Percentiles rank a stretch among this genome's conserved stretches.
Evolutionary conservation across 2,113 vertebrate genomes (phyloP).

Genomic region (Onychorhynchus coronatus): DNA sequence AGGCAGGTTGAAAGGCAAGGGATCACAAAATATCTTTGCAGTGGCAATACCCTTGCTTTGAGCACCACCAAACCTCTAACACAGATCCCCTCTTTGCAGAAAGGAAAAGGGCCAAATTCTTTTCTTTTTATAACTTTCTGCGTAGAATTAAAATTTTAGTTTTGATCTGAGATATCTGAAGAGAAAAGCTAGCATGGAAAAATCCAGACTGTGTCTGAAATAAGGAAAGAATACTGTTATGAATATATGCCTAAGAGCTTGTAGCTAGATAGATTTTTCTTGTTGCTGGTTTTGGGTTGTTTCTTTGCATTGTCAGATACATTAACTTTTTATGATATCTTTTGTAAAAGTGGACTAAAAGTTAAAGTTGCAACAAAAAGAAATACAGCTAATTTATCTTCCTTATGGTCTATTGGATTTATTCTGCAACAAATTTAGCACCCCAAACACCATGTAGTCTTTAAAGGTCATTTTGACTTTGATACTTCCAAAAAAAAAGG

Average conservation of each 20-base stretch:
- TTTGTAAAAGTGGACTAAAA: constrained; percentile 19
- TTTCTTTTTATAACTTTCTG: not conserved
- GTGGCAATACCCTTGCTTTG: not conserved
- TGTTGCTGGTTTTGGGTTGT: not conserved
- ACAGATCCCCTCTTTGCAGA: not conserved
- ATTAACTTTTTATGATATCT: not conserved
- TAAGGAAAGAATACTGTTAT: not conserved
- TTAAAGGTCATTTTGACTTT: constrained; percentile 22
- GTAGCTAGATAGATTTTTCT: not conserved
- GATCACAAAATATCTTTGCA: not conserved
- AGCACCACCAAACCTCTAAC: not conserved
- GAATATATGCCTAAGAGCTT: not conserved
- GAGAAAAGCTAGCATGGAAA: not conserved
- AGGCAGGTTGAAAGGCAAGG: not conserved
- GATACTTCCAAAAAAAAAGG: not conserved
- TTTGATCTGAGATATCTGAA: not conserved
- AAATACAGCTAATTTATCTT: not conserved
- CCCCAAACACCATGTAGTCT: not conserved
- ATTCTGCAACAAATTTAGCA: not conserved
- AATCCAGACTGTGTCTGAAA: not conserved
- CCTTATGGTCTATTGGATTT: not conserved
- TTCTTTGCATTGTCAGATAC: not conserved
- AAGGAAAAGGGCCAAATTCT: not conserved
- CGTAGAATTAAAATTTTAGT: not conserved
- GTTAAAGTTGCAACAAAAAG: constrained; percentile 4